Base-by-base conservation (phyloP, 2,113 vertebrate species). In the Corythoichthys haematopterus region DNA sequence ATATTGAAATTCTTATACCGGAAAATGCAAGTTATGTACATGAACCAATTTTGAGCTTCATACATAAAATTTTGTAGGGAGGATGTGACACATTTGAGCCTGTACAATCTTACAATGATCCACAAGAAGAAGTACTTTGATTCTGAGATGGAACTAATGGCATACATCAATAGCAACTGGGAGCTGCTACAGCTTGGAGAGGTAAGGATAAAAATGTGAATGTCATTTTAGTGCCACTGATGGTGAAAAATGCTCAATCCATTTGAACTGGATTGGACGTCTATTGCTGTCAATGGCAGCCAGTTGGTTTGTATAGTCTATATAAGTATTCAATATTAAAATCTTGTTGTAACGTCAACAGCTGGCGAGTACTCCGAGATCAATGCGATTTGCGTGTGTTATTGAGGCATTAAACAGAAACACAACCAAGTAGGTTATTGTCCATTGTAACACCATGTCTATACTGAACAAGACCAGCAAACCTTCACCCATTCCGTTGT, bases 121-220 rank as follows among this genome's bases (percentile, higher is more conserved):
- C 95, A 98, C 90, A 99, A 98, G 91, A 99, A 98, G 91, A 99
- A 97, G 91, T 99, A 99, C 71, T 99, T 99, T 90, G 97, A 99
- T 89, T 99, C 94, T 0, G 95, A 97, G 88, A 92, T 95, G 91
- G 93, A 98, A 84, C 92, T 99, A 76, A 97, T 99, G 94, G 88
- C 92, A 72, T 99, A 96, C 75, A 96, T 98, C 88, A 98, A 97
- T 83, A 93, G 97, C 78, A 98, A 98, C 90, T 99, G 97, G 97
- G 94, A 98, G 78, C 92, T 94, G 80, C 91, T 99, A 68, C 96
- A 98, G 88, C 93, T 96, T 73, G 94, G 94, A 66, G 94, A 97
- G 91, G 97, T 96, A 88, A 81, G 84, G 15, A 58, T 36, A 16
- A 9, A 52, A 33, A 16, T 16, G 6, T 1, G 40, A 37, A 60